Evolutionary conservation across 2,888 invertebrate species (phyloP), one percentile per base, ranked within the genome.

Genomic region (Spodoptera littoralis): DNA sequence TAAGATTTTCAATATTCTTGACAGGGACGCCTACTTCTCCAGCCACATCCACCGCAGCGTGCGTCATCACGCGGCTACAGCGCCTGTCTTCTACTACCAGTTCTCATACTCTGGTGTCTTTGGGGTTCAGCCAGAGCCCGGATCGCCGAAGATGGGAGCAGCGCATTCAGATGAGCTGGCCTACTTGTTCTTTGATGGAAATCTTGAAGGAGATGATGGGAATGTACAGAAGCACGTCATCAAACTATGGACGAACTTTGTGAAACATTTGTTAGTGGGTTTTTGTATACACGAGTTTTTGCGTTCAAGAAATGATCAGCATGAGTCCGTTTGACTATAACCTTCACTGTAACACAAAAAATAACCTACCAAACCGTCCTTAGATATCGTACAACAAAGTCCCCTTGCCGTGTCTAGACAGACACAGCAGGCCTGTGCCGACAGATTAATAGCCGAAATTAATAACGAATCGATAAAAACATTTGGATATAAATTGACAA

Each of bases 101-200:
- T 93, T 93, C 78, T 91, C 92, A 0, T 79, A 92, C 73, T 65
- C 79, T 1, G 88, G 92, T 2, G 70, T 78, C 8, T 65, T 76
- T 1, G 93, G 93, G 1, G 88, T 92, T 9, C 84, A 82, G 42
- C 70, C 83, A 0, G 90, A 90, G 58, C 84, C 84, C 1, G 86
- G 84, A 1, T 60, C 87, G 8, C 63, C 67, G 11, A 94, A 93
- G 75, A 61, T 46, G 0, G 94, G 94, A 0, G 93, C 94, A 0
- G 91, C 93, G 0, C 92, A 93, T 68, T 90, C 92, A 0, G 94
- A 94, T 52, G 94, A 94, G 68, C 80, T 94, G 55, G 90, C 86
- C 0, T 92, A 91, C 65, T 67, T 94, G 58, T 92, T 94, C 60
- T 81, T 88, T 11, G 86, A 84, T 0, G 73, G 66, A 6, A 79